Evolutionary conservation across 2,113 vertebrate genomes (phyloP).

Genomic region (Axis porcinus): DNA sequence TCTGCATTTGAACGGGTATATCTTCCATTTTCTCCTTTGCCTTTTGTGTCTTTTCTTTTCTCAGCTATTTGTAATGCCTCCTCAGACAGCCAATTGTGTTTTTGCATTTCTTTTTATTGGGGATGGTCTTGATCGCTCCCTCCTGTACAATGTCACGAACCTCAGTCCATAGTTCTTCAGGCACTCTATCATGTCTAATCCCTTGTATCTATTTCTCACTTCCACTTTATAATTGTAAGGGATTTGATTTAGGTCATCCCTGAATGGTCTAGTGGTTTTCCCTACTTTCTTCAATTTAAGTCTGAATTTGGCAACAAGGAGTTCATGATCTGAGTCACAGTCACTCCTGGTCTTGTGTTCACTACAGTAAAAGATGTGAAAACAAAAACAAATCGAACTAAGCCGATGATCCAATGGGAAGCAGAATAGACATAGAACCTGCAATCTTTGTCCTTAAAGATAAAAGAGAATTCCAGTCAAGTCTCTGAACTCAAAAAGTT

Average conservation of each 20-base stretch:
- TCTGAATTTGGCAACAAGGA: neutral
- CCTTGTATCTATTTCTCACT: neutral
- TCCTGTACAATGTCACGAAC: neutral
- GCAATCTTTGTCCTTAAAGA: neutral
- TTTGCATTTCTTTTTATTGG: neutral
- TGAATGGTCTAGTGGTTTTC: neutral
- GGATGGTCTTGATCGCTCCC: neutral
- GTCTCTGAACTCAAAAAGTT: neutral
- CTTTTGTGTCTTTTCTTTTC: neutral
- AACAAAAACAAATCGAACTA: neutral
- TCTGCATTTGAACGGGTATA: fast-evolving
- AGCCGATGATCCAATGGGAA: neutral
- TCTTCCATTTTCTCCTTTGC: neutral
- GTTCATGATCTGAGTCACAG: neutral
- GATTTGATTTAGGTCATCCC: neutral
- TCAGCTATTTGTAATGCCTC: neutral
- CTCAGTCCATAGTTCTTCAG: neutral
- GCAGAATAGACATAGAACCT: neutral
- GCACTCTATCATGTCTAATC: neutral
- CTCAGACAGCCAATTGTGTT: neutral
- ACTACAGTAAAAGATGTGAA: neutral
- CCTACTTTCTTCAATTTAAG: neutral
- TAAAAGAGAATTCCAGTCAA: neutral
- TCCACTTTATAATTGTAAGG: neutral
- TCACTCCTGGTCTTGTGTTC: neutral